Conservation (phyloP, 2,797 vertebrate species). For the Gastrophryne carolinensis region DNA sequence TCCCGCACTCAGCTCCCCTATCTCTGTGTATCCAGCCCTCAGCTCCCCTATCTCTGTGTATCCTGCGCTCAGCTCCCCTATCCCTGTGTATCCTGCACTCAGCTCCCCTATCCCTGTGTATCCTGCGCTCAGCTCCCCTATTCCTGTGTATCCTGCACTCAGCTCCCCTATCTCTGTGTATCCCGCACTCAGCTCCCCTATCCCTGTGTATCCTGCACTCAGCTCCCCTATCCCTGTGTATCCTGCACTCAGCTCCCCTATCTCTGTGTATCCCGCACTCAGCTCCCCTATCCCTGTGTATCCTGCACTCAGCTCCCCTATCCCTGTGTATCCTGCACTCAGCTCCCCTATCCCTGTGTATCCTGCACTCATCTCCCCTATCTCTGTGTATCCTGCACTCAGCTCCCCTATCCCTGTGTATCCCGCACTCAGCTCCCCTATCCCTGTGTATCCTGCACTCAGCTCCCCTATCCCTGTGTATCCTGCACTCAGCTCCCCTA, state of each 20-base stretch:
- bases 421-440: background rate
- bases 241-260: too few species aligned
- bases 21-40: too few species aligned
- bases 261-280: too few species aligned
- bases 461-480: background rate
- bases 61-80: background rate
- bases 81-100: background rate
- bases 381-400: too few species aligned
- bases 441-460: background rate
- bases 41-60: background rate
- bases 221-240: background rate
- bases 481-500: too few species aligned
- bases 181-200: background rate
- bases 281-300: background rate
- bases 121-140: too few species aligned
- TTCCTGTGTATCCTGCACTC: too few species aligned
- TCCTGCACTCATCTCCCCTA: too few species aligned
- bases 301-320: background rate
- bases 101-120: background rate
- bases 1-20: too few species aligned
- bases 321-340: background rate
- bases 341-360: background rate
- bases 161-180: background rate
- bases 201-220: background rate
- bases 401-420: background rate